Evolutionary conservation across 2,113 vertebrate genomes (phyloP).

Genomic region (Calidris pugnax): DNA sequence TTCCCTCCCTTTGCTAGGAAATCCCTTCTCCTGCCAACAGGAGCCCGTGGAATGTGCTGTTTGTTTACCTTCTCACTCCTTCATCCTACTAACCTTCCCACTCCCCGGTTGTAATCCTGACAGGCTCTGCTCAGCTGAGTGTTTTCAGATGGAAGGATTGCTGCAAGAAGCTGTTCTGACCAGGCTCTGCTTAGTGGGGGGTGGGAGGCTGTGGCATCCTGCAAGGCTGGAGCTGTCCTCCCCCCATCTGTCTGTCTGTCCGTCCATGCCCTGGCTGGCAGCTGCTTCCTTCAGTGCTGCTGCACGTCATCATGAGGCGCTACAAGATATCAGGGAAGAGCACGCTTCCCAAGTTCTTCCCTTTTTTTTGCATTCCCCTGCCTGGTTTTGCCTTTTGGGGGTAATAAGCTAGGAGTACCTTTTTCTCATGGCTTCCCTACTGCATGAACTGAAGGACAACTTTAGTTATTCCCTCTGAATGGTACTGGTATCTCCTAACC

Average conservation of each 20-base stretch:
- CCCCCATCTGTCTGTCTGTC: too few relatives aligned
- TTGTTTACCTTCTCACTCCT: constrained; percentile 62
- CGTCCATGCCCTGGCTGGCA: background rate
- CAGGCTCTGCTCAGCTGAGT: background rate
- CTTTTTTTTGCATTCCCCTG: background rate
- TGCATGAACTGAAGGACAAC: background rate
- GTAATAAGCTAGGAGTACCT: background rate
- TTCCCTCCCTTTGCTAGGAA: background rate
- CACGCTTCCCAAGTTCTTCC: background rate
- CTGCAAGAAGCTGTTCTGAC: background rate
- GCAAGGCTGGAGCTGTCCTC: background rate
- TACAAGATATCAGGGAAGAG: background rate
- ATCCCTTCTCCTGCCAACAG: constrained; percentile 29
- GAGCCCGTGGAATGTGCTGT: constrained; percentile 29
- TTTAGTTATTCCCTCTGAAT: background rate
- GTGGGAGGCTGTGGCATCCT: background rate
- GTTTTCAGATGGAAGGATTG: background rate
- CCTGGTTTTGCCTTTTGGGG: background rate
- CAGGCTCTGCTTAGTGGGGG: background rate
- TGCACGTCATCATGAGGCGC: background rate
- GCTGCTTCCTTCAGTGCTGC: background rate
- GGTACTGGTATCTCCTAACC: background rate
- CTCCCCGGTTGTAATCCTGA: background rate
- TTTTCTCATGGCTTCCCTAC: background rate
- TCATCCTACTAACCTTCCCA: constrained; percentile 38